Evolutionary conservation across 2,888 invertebrate species (phyloP).

Genomic region (Ophonus ardosiacus): DNA sequence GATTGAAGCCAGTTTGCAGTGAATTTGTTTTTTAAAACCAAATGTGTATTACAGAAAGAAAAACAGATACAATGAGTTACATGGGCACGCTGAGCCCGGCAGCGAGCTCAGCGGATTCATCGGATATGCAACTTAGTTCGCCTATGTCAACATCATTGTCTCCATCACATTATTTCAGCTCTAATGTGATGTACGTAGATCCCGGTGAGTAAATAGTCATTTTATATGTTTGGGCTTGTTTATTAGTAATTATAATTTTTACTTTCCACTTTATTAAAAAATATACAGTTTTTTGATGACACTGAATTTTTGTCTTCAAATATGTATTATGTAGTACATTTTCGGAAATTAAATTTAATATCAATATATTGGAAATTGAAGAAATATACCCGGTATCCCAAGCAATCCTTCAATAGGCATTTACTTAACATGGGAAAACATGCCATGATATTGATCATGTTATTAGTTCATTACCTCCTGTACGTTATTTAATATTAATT

Average conservation of each 20-base stretch:
- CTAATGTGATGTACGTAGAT: constrained; percentile 33
- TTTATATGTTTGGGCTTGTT: background rate
- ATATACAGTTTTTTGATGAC: background rate
- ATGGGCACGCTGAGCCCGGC: constrained; percentile 57
- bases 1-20: background rate
- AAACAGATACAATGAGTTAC: constrained; percentile 52
- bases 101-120: constrained; percentile 55
- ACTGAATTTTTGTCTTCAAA: background rate
- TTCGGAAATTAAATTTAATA: background rate
- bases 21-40: constrained; percentile 13
- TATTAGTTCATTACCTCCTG: too few species aligned
- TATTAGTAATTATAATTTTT: background rate
- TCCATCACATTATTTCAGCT: constrained; percentile 31
- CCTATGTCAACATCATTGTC: constrained; percentile 48
- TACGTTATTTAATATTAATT: too few species aligned
- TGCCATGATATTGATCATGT: too few species aligned
- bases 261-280: background rate
- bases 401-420: too few species aligned
- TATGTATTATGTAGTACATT: background rate
- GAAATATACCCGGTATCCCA: too few species aligned
- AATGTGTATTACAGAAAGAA: constrained; percentile 35
- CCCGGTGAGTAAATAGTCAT: constrained; percentile 19
- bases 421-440: too few species aligned
- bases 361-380: background rate
- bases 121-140: constrained; percentile 48